Conservation (phyloP, 2,888 invertebrate genomes). For the Sinelater perroti region DNA sequence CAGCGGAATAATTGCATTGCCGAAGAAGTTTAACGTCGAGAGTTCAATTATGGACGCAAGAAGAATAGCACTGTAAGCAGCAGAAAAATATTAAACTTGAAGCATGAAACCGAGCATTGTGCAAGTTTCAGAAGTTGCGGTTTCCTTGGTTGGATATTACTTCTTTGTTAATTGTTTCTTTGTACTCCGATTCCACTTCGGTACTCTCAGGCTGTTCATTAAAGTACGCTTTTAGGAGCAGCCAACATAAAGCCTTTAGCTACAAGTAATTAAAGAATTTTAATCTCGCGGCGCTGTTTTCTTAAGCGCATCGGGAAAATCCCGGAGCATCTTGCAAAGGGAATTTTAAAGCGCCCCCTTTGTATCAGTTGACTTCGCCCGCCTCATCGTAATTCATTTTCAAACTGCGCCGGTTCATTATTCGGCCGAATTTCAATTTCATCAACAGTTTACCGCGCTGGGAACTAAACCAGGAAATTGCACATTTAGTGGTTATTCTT, state of each 20-base stretch:
- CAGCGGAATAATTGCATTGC: constrained; percentile 9
- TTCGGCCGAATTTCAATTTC: neutral
- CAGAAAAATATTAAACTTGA: constrained; percentile 47
- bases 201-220: constrained; percentile 56
- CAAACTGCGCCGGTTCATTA: neutral
- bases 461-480: constrained; percentile 49
- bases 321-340: constrained; percentile 24
- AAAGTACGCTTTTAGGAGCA: constrained; percentile 52
- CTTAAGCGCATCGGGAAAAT: constrained; percentile 34
- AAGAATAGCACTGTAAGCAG: constrained; percentile 31
- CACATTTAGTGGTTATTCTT: constrained; percentile 45
- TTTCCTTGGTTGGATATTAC: constrained; percentile 57
- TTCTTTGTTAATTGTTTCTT: constrained; percentile 61
- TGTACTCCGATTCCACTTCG: constrained; percentile 57
- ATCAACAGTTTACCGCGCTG: constrained; percentile 22
- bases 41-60: constrained; percentile 40
- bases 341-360: constrained; percentile 2
- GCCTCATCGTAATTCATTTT: neutral
- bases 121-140: constrained; percentile 54
- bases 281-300: constrained; percentile 46
- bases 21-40: constrained; percentile 19
- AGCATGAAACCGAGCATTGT: constrained; percentile 51
- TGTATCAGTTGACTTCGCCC: neutral
- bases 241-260: constrained; percentile 50
- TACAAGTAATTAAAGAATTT: constrained; percentile 55